Base-by-base conservation (phyloP, 2,113 vertebrate genomes). In the Tonatia bakeri region DNA sequence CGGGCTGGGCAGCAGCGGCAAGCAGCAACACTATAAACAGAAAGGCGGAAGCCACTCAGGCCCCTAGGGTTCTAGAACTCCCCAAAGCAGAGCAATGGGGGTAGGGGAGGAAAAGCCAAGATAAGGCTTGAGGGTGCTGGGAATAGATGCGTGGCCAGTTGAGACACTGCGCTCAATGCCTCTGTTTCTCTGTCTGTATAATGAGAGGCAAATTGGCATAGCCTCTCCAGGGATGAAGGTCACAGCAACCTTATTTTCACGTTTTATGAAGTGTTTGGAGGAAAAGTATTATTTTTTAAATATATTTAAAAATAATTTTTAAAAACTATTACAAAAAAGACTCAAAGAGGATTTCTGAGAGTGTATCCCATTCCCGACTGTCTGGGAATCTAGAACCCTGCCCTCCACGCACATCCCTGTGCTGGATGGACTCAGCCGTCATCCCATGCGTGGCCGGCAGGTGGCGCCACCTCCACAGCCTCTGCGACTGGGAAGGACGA, bases 1-100 rank as follows among this genome's bases (percentile, higher is more conserved):
- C 20, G 82, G 86, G 86, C 79, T 70, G 94, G 86, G 79, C 97
- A 97, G 96, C 97, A 97, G 64, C 56, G 97, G 92, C 97, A 98
- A 65, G 59, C 89, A 81, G 85, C 54, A 52, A 59, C 22, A 11
- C 97, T 97, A 81, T 75, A 88, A 93, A 92, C 5, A 96, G 36
- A 81, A 72, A 67, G 38, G 64, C 36, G 16, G 54, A 93, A 61
- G 47, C 92, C 86, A 59, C 67, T 94, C 59, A 61, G 69, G 52
- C 17, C 38, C 33, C 56, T 22, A 19, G 28, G 15, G 2, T 56
- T 85, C 43, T 50, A 43, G 38, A 65, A 69, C 50, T 47, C 72
- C 90, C 69, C 20, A 72, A 54, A 92, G 36, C 50, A 70, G 5
- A 9, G 52, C 22, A 47, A 5, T 22, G 1, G 12, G 4, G 26